A percentile compares a stretch with the other conserved stretches of the same genome.
phyloP scores from a whole-genome alignment of 2,888 invertebrate genomes.

The Cantharis rustica region DNA sequence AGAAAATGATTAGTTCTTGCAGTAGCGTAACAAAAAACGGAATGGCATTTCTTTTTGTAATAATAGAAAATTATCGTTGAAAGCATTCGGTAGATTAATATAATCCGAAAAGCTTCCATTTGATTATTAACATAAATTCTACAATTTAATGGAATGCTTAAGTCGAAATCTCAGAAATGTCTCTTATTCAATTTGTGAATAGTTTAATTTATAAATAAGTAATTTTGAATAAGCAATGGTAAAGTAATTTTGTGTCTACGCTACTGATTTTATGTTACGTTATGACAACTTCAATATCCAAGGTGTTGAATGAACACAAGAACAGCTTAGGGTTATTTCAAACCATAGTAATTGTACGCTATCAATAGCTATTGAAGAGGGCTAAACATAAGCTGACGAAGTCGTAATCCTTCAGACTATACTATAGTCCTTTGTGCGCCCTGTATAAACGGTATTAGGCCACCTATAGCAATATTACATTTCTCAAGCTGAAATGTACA shows the following conservation, averaged over 20 bases:
- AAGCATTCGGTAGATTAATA: background rate
- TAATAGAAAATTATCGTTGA: background rate
- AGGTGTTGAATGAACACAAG: conserved; percentile 44
- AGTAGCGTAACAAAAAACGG: conserved; percentile 14
- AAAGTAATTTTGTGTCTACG: conserved; percentile 9
- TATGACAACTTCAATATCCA: conserved; percentile 37
- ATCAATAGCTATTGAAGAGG: conserved; percentile 46
- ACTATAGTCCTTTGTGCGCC: conserved; percentile 35
- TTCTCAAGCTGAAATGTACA: conserved; percentile 33
- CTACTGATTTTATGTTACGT: conserved; percentile 21
- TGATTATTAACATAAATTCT: background rate
- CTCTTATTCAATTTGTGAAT: background rate
- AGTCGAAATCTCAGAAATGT: background rate
- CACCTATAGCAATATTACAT: conserved; percentile 34
- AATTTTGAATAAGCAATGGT: conserved; percentile 1
- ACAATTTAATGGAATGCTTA: background rate
- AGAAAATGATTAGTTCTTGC: conserved; percentile 13
- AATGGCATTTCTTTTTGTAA: background rate
- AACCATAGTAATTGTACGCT: conserved; percentile 51
- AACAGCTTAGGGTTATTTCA: conserved; percentile 54
- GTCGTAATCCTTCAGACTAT: conserved; percentile 35
- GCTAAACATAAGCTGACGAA: conserved; percentile 35
- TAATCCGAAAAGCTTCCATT: background rate
- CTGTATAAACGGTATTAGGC: conserved; percentile 38
- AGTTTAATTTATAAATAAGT: conserved; percentile 3